Conservation (phyloP, 2,113 vertebrate genomes). For the Clinocottus analis region DNA sequence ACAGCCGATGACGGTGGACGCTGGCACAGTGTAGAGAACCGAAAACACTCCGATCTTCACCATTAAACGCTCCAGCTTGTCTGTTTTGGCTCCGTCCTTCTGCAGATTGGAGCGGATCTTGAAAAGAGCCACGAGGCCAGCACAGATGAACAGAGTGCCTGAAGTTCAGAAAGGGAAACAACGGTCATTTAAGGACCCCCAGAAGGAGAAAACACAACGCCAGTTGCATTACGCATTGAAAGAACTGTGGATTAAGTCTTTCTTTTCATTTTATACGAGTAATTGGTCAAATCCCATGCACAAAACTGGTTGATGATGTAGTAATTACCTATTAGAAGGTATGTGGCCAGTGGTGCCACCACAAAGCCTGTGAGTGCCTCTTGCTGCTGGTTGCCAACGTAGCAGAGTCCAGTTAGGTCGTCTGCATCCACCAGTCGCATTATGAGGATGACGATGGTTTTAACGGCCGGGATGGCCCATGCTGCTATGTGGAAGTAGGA, state of each 20-base stretch:
- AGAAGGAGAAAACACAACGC: neutral
- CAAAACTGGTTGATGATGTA: neutral
- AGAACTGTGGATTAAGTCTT: neutral
- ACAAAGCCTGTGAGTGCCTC: constrained; percentile 97
- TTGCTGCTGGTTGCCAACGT: constrained; percentile 95
- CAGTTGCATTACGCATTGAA: neutral
- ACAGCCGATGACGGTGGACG: constrained; percentile 96
- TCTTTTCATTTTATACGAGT: neutral
- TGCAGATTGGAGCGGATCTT: constrained; percentile 99
- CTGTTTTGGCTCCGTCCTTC: constrained; percentile 98
- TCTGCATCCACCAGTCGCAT: constrained; percentile 98
- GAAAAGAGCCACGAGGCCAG: constrained; percentile 95
- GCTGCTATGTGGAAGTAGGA: constrained; percentile 99
- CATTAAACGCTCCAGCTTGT: constrained; percentile 98
- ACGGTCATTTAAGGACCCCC: neutral
- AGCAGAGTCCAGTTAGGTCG: constrained; percentile 94
- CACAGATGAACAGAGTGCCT: constrained; percentile 96
- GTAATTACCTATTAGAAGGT: constrained; percentile 89
- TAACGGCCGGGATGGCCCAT: constrained; percentile 97
- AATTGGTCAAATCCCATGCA: neutral
- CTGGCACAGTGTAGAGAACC: constrained; percentile 97
- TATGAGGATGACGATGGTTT: constrained; percentile 98
- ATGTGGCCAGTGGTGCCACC: constrained; percentile 95
- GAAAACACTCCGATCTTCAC: constrained; percentile 99
- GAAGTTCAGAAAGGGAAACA: constrained; percentile 7